These are phyloP conservation scores for Pyrrhosoma nymphula DNA, from an alignment of 2,888 invertebrate species.

Conservation along the genomic window DNA sequence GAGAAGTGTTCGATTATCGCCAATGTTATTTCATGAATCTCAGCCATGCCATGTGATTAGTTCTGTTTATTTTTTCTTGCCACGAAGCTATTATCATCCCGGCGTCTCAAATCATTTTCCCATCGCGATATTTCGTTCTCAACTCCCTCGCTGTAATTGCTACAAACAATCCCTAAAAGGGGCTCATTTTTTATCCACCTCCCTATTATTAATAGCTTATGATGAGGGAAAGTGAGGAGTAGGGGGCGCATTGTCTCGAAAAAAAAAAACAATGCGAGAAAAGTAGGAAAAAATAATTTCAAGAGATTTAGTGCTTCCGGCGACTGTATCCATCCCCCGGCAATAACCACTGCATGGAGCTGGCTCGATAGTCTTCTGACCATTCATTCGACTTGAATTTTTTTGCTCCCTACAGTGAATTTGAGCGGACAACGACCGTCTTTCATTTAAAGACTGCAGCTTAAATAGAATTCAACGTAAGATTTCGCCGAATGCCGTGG, in stretches of 20 bases:
- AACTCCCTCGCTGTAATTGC: slow-evolving; percentile 38
- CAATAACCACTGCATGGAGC: not conserved
- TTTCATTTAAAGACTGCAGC: not conserved
- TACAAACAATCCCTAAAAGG: not conserved
- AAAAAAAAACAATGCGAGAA: not conserved
- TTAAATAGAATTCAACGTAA: not conserved
- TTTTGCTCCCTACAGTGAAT: not conserved
- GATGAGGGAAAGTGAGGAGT: slow-evolving; percentile 18
- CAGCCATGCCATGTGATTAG: not conserved
- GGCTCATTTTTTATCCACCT: not conserved
- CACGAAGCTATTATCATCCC: not conserved
- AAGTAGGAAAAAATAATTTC: slow-evolving; percentile 1
- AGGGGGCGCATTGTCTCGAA: not conserved
- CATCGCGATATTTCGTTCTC: not conserved
- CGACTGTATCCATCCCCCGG: not conserved
- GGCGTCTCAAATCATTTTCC: not conserved
- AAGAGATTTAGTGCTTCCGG: slow-evolving; percentile 26
- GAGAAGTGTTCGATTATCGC: not conserved
- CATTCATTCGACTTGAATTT: not conserved
- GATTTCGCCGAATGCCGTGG: not conserved
- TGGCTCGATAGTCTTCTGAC: not conserved
- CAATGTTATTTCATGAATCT: not conserved
- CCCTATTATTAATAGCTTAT: not conserved
- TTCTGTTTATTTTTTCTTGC: not conserved
- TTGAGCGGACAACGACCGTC: not conserved